phyloP scores from a whole-genome alignment of 2,797 vertebrate genomes.

The Podarcis siculus region DNA sequence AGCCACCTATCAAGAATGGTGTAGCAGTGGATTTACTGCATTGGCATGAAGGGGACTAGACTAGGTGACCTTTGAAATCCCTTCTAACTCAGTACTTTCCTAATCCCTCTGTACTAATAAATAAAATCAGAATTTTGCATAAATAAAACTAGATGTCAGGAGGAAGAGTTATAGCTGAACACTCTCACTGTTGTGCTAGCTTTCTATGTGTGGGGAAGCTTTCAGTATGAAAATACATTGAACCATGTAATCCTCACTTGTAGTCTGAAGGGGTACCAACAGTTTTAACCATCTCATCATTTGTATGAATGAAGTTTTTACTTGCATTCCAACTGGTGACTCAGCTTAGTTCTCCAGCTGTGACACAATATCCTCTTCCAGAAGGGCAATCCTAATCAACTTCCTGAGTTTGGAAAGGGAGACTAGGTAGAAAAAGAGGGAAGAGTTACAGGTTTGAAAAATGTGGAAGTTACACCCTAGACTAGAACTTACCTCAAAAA shows the following conservation, averaged over 20 bases:
- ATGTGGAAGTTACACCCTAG: neutral
- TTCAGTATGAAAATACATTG: neutral
- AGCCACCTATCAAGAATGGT: too few relatives aligned
- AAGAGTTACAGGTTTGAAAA: neutral
- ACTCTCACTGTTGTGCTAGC: neutral
- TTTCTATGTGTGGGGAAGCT: neutral
- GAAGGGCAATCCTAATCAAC: neutral
- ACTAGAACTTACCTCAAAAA: neutral
- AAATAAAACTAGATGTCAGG: neutral
- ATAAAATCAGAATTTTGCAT: neutral
- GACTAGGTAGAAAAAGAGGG: too few relatives aligned
- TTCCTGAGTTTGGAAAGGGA: neutral
- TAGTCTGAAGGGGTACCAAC: neutral
- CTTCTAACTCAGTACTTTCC: too few relatives aligned
- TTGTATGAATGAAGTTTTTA: neutral
- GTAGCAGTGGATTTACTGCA: too few relatives aligned
- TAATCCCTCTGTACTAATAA: too few relatives aligned
- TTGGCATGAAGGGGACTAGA: too few relatives aligned
- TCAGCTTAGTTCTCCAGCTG: neutral
- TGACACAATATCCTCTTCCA: neutral
- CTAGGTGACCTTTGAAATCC: too few relatives aligned
- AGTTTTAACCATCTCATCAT: neutral
- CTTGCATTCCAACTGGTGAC: too few relatives aligned
- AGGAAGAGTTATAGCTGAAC: neutral
- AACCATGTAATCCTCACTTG: too few relatives aligned